These are phyloP conservation scores for Melanerpes formicivorus DNA, from an alignment of 2,113 vertebrate species.

Conservation along the genomic window DNA sequence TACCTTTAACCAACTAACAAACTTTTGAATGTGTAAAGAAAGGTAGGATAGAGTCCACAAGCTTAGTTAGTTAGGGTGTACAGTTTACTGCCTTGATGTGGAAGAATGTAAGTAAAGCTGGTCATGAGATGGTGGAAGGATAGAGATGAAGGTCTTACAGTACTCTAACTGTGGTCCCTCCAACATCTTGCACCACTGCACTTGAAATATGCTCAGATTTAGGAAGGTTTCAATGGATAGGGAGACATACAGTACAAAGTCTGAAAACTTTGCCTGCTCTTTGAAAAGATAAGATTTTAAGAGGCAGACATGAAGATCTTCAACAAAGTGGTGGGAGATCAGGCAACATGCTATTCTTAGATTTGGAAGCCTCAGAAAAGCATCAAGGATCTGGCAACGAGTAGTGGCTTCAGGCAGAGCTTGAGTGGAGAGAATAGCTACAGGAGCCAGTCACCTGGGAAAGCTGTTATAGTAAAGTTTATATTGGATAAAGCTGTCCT, in stretches of 20 bases:
- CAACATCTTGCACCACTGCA: not conserved
- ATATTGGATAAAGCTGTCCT: slow-evolving; percentile 31
- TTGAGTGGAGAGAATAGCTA: not conserved
- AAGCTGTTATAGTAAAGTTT: slow-evolving; percentile 43
- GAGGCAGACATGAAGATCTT: not conserved
- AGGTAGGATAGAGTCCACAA: not conserved
- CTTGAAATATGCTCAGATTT: not conserved
- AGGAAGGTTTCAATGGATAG: not conserved
- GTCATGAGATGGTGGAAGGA: not conserved
- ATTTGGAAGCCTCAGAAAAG: not conserved
- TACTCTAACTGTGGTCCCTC: not conserved
- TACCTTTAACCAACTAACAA: not conserved
- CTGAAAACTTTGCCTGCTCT: not conserved
- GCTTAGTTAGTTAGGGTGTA: not conserved
- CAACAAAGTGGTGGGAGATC: not conserved
- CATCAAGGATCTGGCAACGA: not conserved
- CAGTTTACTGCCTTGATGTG: not conserved
- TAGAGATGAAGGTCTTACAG: not conserved
- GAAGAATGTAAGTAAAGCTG: not conserved
- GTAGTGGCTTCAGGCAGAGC: not conserved
- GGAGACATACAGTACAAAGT: not conserved
- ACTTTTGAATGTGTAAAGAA: not conserved
- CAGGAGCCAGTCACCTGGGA: slow-evolving; percentile 57
- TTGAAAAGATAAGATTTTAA: slow-evolving; percentile 3
- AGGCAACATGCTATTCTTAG: not conserved